Evolutionary conservation across 1,140 invertebrate species (phyloP).

Genomic region (Drosophila melanica): DNA sequence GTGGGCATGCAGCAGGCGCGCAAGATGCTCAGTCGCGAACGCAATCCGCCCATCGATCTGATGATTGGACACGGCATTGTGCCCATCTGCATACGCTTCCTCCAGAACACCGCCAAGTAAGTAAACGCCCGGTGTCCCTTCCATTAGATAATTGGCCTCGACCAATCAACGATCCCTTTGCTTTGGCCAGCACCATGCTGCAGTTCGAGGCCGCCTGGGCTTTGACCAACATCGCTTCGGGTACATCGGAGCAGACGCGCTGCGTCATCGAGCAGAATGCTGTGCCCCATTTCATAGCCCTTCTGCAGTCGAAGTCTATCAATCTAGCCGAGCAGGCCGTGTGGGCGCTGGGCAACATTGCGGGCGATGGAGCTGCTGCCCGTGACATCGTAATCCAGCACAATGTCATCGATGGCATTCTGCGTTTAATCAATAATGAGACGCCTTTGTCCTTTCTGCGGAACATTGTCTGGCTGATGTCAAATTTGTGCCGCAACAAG

Average conservation of each 20-base stretch:
- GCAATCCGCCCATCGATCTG: constrained; percentile 96
- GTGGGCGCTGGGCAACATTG: constrained; percentile 99
- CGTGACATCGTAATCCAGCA: constrained; percentile 90
- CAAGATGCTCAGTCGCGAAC: constrained; percentile 95
- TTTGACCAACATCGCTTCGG: constrained; percentile 98
- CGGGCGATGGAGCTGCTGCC: constrained; percentile 92
- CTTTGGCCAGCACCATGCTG: constrained; percentile 88
- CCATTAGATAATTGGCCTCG: not conserved
- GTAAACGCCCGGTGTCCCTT: constrained; percentile 40
- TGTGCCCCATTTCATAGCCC: constrained; percentile 91
- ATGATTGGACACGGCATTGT: constrained; percentile 95
- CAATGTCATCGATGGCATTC: constrained; percentile 88
- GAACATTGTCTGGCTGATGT: constrained; percentile 95
- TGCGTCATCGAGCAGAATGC: constrained; percentile 94
- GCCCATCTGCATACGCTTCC: constrained; percentile 92
- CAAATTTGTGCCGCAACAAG: constrained; percentile 96
- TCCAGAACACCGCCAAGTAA: constrained; percentile 89
- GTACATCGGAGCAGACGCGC: constrained; percentile 94
- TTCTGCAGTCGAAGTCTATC: constrained; percentile 90
- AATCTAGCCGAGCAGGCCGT: constrained; percentile 97
- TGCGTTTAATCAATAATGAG: constrained; percentile 87
- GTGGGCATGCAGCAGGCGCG: constrained; percentile 90
- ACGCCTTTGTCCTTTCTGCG: constrained; percentile 84
- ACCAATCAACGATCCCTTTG: not conserved
- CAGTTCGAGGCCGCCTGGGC: constrained; percentile 99